A percentile compares a stretch with the other conserved stretches of the same genome.
Evolutionary conservation across 2,797 vertebrate genomes (phyloP).

Genomic region (Borostomias antarcticus): DNA sequence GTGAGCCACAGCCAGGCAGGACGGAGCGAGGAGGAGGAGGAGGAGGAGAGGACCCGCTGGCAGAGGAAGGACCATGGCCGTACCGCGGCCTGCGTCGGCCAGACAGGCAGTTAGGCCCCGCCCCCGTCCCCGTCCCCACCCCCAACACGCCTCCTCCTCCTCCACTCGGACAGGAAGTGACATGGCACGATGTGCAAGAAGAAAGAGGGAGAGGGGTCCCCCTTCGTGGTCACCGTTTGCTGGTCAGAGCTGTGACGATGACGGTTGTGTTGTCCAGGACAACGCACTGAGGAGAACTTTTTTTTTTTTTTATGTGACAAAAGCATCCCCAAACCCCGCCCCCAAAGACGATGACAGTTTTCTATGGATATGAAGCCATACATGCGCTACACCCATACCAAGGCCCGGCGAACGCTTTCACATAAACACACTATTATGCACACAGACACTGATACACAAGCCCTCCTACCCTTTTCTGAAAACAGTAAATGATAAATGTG

Average conservation of each 20-base stretch:
- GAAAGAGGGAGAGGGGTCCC: slow-evolving; percentile 36
- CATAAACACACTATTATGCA: neutral
- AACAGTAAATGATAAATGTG: slow-evolving; percentile 63
- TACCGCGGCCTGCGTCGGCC: slow-evolving; percentile 4
- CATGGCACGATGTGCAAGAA: slow-evolving; percentile 26
- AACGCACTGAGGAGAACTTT: slow-evolving; percentile 58
- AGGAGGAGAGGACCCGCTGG: slow-evolving; percentile 32
- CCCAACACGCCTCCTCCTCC: neutral
- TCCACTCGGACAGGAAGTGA: slow-evolving; percentile 43
- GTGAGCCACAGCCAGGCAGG: slow-evolving; percentile 72
- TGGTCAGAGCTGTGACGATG: slow-evolving; percentile 47
- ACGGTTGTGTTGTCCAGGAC: slow-evolving; percentile 43
- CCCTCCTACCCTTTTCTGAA: slow-evolving; percentile 42
- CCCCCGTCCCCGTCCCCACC: neutral
- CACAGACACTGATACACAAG: slow-evolving; percentile 30
- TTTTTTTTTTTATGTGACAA: slow-evolving; percentile 63
- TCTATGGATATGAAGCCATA: slow-evolving; percentile 99
- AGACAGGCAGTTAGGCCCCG: slow-evolving; percentile 12
- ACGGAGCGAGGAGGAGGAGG: slow-evolving; percentile 25
- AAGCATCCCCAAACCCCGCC: slow-evolving; percentile 58
- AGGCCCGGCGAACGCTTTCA: neutral
- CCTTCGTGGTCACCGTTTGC: slow-evolving; percentile 36
- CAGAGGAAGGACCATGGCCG: slow-evolving; percentile 28
- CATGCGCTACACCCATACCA: slow-evolving; percentile 69
- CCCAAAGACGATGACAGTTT: slow-evolving; percentile 74